Evolutionary conservation across 2,113 vertebrate genomes (phyloP).

Genomic region (Puma concolor): DNA sequence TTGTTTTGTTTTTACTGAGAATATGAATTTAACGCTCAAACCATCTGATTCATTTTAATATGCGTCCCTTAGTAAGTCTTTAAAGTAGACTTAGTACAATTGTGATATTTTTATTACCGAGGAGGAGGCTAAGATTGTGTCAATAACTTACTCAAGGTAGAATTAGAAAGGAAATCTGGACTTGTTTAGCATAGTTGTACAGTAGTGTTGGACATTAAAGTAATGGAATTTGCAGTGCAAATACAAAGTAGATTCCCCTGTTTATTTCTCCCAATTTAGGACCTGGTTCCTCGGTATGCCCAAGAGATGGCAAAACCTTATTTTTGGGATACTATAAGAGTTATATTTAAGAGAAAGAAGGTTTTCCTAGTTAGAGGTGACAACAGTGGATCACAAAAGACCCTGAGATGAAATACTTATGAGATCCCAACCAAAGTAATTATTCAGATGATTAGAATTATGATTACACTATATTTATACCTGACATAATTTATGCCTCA

Average conservation of each 20-base stretch:
- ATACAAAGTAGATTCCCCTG: neutral
- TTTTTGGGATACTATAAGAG: neutral
- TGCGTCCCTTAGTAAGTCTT: neutral
- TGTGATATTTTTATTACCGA: neutral
- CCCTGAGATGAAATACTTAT: neutral
- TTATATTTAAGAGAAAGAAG: neutral
- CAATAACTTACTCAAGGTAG: neutral
- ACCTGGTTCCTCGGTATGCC: neutral
- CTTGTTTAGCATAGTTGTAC: too few species aligned
- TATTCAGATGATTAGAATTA: neutral
- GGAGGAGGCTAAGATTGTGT: neutral
- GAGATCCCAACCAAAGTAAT: neutral
- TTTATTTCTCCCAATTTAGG: neutral
- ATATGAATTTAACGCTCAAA: neutral
- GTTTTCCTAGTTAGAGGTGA: neutral
- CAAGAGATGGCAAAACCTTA: neutral
- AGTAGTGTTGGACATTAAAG: neutral
- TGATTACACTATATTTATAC: neutral
- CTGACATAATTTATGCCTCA: neutral
- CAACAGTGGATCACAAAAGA: neutral
- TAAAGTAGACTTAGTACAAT: neutral
- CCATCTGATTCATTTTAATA: neutral
- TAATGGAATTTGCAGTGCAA: neutral
- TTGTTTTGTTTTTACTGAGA: neutral
- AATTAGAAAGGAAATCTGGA: neutral